Evolutionary conservation across 2,888 invertebrate species (phyloP), one percentile per base, ranked within the genome.

Genomic region (Pachymerium ferrugineum): DNA sequence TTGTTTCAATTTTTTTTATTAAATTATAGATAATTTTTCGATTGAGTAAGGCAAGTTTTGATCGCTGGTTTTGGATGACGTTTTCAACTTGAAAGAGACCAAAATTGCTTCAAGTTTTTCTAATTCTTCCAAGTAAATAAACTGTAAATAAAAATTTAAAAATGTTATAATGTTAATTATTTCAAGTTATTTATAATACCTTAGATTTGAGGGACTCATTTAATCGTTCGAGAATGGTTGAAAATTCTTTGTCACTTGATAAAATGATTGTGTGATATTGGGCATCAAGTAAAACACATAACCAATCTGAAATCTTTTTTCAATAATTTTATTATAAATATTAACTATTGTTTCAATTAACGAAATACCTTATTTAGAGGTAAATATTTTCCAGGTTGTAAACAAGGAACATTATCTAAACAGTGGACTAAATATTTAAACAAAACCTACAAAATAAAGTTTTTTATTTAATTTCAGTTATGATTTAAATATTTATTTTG

Each of bases 241-340:
- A 31, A 33, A 72, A 22, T 42, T 72, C 72, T 72, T 47, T 28
- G 47, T 72, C 72, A n/a, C 25, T 25, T 28, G 47, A 42, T 19
- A 72, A 72, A n/a, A n/a, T 47, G 1, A 72, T 25, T 2, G 22
- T 47, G 29, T 42, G 22, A 5, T 38, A 38, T 14, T 72, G 72
- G 3, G 72, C 38, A 28, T 72, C 72, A 16, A 72, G 30, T 47
- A 72, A 29, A 42, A 25, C 42, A 25, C 72, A 72, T 5, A 72
- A 12, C 72, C 72, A 72, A 47, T 72, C 72, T 4, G 25, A 28
- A 38, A 72, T 47, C 72, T 72, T 25, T 35, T 35, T 14, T 35
- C 35, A 10, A 10, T 10, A 35, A 35, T 8, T 35, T 35, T 35
- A 35, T 35, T 8, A 35, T 35, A 35, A 14, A 35, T 35, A 10